A percentile compares a stretch with the other conserved stretches of the same genome.
Conservation (phyloP, 2,113 vertebrate species). For the Ciconia stormi region DNA sequence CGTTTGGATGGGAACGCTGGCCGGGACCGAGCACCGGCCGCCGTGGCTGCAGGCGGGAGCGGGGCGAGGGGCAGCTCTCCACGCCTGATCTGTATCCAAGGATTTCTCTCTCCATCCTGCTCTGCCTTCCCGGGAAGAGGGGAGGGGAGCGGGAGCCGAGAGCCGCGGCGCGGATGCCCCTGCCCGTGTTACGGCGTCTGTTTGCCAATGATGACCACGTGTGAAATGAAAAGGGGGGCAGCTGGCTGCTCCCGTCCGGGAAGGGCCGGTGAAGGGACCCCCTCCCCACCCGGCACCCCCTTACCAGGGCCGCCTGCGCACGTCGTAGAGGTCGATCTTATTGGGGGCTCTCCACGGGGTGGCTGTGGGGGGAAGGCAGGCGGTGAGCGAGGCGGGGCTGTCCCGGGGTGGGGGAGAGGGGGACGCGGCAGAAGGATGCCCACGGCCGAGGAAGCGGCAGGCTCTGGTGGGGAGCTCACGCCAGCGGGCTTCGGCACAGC, state of each 20-base stretch:
- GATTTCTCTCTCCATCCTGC: not conserved
- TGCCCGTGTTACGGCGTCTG: slow-evolving; percentile 47
- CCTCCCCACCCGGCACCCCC: not conserved
- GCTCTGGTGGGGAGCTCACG: not conserved
- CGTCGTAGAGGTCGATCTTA: slow-evolving; percentile 98
- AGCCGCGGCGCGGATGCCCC: not conserved
- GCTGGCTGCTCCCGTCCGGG: slow-evolving; percentile 28
- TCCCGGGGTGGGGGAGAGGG: fast-evolving
- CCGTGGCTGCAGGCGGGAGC: not conserved
- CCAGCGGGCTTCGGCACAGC: not conserved
- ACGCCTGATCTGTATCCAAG: not conserved
- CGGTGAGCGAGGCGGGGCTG: not conserved
- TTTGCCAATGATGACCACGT: slow-evolving; percentile 69
- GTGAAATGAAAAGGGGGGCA: slow-evolving; percentile 75
- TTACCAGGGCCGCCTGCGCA: slow-evolving; percentile 96
- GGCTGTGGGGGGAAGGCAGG: slow-evolving; percentile 73
- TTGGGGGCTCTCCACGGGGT: slow-evolving; percentile 94
- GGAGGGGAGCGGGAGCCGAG: not conserved
- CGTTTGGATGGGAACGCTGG: not conserved
- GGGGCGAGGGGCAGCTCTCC: not conserved
- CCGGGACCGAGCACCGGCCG: not conserved
- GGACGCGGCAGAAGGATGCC: not conserved
- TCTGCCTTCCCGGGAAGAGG: not conserved
- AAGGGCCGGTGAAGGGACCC: not conserved
- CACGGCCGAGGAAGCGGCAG: not conserved